Evolutionary conservation across 2,888 invertebrate species (phyloP), one percentile per base, ranked within the genome.

Genomic region (Drosophila ustulata): DNA sequence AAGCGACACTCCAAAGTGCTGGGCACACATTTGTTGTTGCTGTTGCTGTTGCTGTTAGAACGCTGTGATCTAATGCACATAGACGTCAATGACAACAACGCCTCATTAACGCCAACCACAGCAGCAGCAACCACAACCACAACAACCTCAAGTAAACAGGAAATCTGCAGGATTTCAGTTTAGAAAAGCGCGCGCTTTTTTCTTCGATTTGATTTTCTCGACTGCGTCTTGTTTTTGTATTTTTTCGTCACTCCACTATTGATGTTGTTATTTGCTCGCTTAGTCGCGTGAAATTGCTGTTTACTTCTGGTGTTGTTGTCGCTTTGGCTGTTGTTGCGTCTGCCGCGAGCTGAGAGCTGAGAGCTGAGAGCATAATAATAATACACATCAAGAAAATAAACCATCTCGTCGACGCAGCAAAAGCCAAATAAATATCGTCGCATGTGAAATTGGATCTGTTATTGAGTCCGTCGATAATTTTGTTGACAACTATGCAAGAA

Each of bases 391-490:
- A 62, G 62, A 63, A 77, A 73, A 66, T 68, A 65, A 72, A 56
- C 57, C 41, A 43, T n/a, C 58, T 56, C 58, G 68, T 59, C 73
- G 62, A 51, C 56, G 73, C 34, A 59, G 61, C 51, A 59, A 5
- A 75, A 81, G 80, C 67, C 78, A 85, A 83, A 83, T 78, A 83
- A 83, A 83, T 75, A 85, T 73, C 53, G 82, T 70, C 77, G 70
- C 83, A 72, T 62, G 75, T 74, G 83, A 83, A 85, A 84, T 81
- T 75, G 58, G 83, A 84, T 68, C 78, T 85, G 73, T 80, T 84
- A 84, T 84, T 85, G 80, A 85, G 81, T 81, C 81, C 83, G 71
- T 71, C 78, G 85, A 85, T 77, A 59, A 69, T 75, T 62, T 66
- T 66, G 75, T 78, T 78, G 78, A 78, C 75, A 75, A 57, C 71